A percentile compares a stretch with the other conserved stretches of the same genome.
phyloP scores from a whole-genome alignment of 35 echinoderm and acorn worm species.

The Apostichopus japonicus region DNA sequence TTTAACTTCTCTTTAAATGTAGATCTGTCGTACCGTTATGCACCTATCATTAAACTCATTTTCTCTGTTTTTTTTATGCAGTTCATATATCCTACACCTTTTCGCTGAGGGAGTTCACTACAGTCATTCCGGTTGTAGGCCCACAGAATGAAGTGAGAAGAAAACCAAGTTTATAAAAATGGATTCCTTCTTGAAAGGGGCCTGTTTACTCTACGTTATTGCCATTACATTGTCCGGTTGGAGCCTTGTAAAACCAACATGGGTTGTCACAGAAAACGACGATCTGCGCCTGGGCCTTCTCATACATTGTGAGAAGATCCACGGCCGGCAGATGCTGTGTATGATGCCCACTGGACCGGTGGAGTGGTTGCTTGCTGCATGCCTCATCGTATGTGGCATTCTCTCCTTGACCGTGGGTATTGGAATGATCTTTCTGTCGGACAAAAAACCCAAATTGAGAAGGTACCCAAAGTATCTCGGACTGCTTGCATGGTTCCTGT shows the following conservation, averaged over 20 bases:
- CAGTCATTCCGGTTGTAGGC: no score
- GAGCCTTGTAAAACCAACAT: slow-evolving; percentile 80
- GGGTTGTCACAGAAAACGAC: slow-evolving; percentile 83
- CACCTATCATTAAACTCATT: no score
- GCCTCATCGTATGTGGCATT: slow-evolving; percentile 76
- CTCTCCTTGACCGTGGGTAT: slow-evolving; percentile 71
- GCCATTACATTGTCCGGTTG: slow-evolving; percentile 68
- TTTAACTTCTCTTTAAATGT: no score
- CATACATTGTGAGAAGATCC: slow-evolving; percentile 86
- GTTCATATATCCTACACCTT: no score
- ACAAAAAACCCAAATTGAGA: slow-evolving; percentile 70
- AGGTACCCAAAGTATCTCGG: slow-evolving; percentile 93
- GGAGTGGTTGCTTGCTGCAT: slow-evolving; percentile 81
- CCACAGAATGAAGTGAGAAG: no score
- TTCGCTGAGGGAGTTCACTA: no score
- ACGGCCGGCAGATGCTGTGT: slow-evolving; percentile 76
- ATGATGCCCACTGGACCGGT: slow-evolving; percentile 67
- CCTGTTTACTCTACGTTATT: slow-evolving; percentile 79
- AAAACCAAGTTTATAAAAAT: slow-evolving; percentile 20
- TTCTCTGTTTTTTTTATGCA: no score
- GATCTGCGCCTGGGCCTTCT: slow-evolving; percentile 82
- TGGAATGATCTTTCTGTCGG: slow-evolving; percentile 74
- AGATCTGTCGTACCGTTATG: no score
- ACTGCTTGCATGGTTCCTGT: slow-evolving; percentile 77
- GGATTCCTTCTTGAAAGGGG: slow-evolving; percentile 93